Evolutionary conservation across 2,797 vertebrate genomes (phyloP).

Genomic region (Mastacembelus armatus): DNA sequence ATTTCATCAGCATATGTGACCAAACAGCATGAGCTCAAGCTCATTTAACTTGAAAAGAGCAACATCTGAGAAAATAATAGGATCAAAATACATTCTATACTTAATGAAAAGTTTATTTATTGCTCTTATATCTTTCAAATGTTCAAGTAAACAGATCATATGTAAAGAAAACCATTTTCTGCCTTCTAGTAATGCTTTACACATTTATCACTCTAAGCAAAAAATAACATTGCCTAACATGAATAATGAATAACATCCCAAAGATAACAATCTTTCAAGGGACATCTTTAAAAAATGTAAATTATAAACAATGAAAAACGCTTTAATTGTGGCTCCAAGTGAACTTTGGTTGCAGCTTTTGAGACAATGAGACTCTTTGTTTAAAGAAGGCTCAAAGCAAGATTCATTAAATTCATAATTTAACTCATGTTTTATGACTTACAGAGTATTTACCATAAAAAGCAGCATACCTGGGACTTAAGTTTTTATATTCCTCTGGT

Average conservation of each 20-base stretch:
- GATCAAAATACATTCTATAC: constrained; percentile 23
- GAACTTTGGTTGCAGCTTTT: neutral
- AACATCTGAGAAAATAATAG: constrained; percentile 25
- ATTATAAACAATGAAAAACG: neutral
- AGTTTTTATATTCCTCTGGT: neutral
- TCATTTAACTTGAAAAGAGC: constrained; percentile 41
- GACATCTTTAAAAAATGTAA: neutral
- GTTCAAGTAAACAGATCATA: neutral
- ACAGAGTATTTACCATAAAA: constrained; percentile 3
- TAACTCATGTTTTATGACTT: constrained; percentile 2
- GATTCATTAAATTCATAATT: constrained; percentile 10
- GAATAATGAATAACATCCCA: constrained; percentile 16
- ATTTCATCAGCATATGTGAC: constrained; percentile 52
- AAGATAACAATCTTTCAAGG: constrained; percentile 8
- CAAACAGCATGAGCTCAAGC: constrained; percentile 17
- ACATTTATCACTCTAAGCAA: constrained; percentile 11
- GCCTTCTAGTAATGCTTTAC: neutral
- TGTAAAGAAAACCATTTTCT: constrained; percentile 20
- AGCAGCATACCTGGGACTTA: neutral
- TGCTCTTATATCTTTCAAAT: constrained; percentile 15
- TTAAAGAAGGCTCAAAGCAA: neutral
- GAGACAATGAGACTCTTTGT: neutral
- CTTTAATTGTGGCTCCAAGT: neutral
- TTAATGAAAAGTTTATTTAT: constrained; percentile 37
- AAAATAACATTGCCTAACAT: neutral